Evolutionary conservation across 2,113 vertebrate genomes (phyloP), one percentile per base, ranked within the genome.

Genomic region (Ranitomeya imitator): DNA sequence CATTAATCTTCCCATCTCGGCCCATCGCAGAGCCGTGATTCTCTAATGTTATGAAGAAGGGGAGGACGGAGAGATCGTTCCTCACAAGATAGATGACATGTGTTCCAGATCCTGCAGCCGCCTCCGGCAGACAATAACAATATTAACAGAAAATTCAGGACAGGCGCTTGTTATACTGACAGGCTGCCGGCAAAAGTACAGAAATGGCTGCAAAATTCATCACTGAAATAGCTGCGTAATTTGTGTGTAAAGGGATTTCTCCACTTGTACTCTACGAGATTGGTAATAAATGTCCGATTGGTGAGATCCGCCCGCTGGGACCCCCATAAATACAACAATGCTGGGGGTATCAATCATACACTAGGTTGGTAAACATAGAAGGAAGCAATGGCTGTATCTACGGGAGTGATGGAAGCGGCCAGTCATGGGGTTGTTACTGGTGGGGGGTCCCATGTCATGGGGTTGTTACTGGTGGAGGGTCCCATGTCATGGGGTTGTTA

Each of bases 1-100:
- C 21, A 80, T 80, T 57, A 80, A 57, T 57, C 52, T 80, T 52
- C 51, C 7, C 78, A 57, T 57, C 52, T 80, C 78, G 59, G 78
- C 78, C 52, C 78, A 80, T 80, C 78, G 60, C 54, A 31, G 14
- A 79, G 57, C 12, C 2, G 45, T 4, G 73, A 77, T 52, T 45
- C 9, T 78, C 51, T 78, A 59, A 80, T 59, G 26, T 31, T 57
- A 31, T 59, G 3, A 80, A 52, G 45, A 80, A 16, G 78, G 78
- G n/a, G n/a, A 80, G 78, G 78, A 80, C 78, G 60, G 78, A 31
- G 6, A 59, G 52, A 76, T 52, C 37, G 52, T 21, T 51, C 18
- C 16, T 37, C 45, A 11, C 8, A 76, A 76, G 73, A 76, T 52
- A 15, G 37, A 76, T 76, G 73, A 21, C 52, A 76, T 52, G 45